phyloP scores from a whole-genome alignment of 2,113 vertebrate genomes.

The Halcyon senegalensis region DNA sequence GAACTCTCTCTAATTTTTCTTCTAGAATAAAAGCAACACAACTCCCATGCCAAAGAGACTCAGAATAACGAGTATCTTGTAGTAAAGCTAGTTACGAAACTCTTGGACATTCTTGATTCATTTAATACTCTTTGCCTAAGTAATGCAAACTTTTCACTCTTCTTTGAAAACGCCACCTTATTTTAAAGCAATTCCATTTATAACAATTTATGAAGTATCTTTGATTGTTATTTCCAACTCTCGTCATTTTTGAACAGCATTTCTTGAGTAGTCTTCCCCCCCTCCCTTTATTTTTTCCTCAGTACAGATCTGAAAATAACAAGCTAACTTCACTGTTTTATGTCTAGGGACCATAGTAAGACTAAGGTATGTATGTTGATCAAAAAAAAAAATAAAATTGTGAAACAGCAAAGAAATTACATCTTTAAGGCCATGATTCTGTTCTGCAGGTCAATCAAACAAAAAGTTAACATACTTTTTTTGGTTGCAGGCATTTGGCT shows the following conservation, averaged over 20 bases:
- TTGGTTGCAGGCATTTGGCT: background rate
- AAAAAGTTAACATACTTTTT: background rate
- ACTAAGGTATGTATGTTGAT: background rate
- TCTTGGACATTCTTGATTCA: background rate
- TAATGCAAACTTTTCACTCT: background rate
- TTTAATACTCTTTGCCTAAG: background rate
- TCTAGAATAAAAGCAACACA: background rate
- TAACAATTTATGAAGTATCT: background rate
- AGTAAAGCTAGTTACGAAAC: background rate
- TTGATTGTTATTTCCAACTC: background rate
- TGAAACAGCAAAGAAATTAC: background rate
- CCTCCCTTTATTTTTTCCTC: background rate
- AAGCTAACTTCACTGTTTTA: background rate
- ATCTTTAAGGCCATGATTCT: background rate
- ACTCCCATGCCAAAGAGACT: background rate
- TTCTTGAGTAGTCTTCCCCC: background rate
- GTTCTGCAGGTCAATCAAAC: background rate
- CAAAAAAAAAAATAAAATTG: background rate
- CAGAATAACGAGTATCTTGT: background rate
- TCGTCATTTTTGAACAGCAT: background rate
- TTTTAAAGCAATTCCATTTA: background rate
- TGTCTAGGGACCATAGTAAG: background rate
- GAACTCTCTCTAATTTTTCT: background rate
- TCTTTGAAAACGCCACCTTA: background rate
- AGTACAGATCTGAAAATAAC: slow-evolving; percentile 12